These are phyloP conservation scores for Stenotaenia linearis DNA, from an alignment of 2,888 invertebrate species.

Conservation along the genomic window DNA sequence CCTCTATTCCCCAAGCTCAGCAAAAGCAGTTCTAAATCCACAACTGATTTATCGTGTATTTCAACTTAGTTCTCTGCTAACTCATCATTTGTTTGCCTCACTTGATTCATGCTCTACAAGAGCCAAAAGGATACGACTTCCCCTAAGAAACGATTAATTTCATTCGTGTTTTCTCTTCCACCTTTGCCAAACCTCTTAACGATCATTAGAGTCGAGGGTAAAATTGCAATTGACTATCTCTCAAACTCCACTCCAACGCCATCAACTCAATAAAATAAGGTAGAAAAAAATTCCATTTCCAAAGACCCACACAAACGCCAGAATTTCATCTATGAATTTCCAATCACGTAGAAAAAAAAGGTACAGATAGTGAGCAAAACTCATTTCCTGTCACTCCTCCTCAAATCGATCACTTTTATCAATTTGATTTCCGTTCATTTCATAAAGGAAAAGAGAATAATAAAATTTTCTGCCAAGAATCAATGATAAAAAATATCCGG, in stretches of 20 bases:
- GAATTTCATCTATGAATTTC: not conserved
- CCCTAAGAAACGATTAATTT: slow-evolving; percentile 13
- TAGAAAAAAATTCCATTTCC: not conserved
- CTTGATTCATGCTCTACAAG: not conserved
- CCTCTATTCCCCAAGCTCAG: not conserved
- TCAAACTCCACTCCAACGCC: not conserved
- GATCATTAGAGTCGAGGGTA: slow-evolving; percentile 19
- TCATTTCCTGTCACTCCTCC: slow-evolving; percentile 4
- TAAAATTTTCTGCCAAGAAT: not conserved
- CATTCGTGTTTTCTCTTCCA: slow-evolving; percentile 9
- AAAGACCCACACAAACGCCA: not conserved
- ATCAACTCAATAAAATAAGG: not conserved
- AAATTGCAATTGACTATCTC: slow-evolving; percentile 18
- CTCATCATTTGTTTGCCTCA: not conserved
- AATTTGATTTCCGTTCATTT: slow-evolving; percentile 19
- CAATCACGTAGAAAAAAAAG: slow-evolving; percentile 9
- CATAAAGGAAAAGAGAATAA: not conserved
- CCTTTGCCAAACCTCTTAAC: slow-evolving; percentile 16
- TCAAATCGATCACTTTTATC: slow-evolving; percentile 17
- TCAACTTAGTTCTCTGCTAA: not conserved
- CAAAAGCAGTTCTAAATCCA: not conserved
- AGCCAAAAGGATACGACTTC: not conserved
- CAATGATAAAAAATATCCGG: not conserved
- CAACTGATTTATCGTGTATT: not conserved
- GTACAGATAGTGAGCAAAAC: not conserved